Evolutionary conservation across 1,140 invertebrate species (phyloP).

Genomic region (Sycophila sp.): DNA sequence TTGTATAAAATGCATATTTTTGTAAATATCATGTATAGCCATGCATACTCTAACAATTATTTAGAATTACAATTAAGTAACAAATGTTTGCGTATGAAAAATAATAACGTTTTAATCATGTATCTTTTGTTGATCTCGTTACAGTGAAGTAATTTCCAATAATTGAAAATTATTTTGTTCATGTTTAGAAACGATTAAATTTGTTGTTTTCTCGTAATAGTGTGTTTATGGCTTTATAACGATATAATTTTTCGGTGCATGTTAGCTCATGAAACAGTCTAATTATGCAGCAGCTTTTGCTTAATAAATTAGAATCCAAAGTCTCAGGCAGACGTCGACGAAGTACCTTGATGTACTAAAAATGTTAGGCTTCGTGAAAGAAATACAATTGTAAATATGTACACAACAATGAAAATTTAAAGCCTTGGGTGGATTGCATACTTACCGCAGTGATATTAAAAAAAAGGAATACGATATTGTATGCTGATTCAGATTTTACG

Average conservation of each 20-base stretch:
- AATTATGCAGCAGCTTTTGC: not conserved
- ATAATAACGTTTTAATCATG: constrained; percentile 32
- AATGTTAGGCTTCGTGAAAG: constrained; percentile 15
- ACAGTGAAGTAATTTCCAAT: too few relatives aligned
- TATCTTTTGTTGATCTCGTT: constrained; percentile 33
- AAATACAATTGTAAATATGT: constrained; percentile 35
- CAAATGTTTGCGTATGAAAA: constrained; percentile 40
- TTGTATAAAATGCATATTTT: constrained; percentile 59
- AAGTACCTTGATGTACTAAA: constrained; percentile 2
- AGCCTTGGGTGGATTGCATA: constrained; percentile 43
- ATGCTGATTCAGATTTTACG: constrained; percentile 9
- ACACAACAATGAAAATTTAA: constrained; percentile 45
- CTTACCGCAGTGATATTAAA: constrained; percentile 52
- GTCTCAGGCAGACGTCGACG: not conserved
- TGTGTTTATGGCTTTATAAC: constrained; percentile 5
- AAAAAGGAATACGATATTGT: constrained; percentile 37
- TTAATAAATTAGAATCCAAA: constrained; percentile 8
- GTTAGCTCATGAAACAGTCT: not conserved
- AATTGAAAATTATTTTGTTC: constrained; percentile 23
- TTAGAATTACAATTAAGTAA: constrained; percentile 43
- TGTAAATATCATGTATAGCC: constrained; percentile 58
- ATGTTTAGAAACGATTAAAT: too few relatives aligned
- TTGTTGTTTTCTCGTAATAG: constrained; percentile 19
- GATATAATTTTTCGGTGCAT: not conserved
- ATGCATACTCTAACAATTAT: constrained; percentile 47